phyloP scores from a whole-genome alignment of 1,140 invertebrate genomes.

The Bombus breviceps region DNA sequence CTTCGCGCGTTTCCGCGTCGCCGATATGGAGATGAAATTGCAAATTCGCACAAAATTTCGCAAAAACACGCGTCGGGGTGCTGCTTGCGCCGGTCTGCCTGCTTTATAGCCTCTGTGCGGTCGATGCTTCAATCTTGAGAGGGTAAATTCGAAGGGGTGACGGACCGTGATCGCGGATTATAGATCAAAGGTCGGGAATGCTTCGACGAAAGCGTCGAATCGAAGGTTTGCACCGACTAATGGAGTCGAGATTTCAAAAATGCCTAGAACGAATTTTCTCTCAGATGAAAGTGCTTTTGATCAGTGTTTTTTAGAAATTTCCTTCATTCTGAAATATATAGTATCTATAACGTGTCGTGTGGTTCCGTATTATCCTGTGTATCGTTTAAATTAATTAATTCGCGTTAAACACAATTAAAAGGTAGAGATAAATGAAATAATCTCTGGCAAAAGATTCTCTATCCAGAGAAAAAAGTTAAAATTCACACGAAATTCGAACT shows the following conservation, averaged over 20 bases:
- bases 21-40: slow-evolving; percentile 25
- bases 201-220: background rate
- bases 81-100: background rate
- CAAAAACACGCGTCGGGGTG: background rate
- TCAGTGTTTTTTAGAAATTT: no score
- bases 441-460: background rate
- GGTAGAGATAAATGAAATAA: background rate
- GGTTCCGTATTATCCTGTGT: background rate
- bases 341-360: no score
- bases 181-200: background rate
- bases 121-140: slow-evolving; percentile 17
- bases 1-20: background rate
- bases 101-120: background rate
- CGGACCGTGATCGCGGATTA: slow-evolving; percentile 18
- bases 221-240: background rate
- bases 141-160: slow-evolving; percentile 3
- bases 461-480: background rate
- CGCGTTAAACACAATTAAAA: background rate
- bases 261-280: background rate
- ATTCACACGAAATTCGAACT: background rate
- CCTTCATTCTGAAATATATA: no score
- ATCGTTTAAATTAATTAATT: background rate
- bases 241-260: background rate
- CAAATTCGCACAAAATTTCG: slow-evolving; percentile 32
- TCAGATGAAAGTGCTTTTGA: no score